These are phyloP conservation scores for Neosilurus hyrtlii DNA, from an alignment of 2,797 vertebrate genomes.

Conservation along the genomic window DNA sequence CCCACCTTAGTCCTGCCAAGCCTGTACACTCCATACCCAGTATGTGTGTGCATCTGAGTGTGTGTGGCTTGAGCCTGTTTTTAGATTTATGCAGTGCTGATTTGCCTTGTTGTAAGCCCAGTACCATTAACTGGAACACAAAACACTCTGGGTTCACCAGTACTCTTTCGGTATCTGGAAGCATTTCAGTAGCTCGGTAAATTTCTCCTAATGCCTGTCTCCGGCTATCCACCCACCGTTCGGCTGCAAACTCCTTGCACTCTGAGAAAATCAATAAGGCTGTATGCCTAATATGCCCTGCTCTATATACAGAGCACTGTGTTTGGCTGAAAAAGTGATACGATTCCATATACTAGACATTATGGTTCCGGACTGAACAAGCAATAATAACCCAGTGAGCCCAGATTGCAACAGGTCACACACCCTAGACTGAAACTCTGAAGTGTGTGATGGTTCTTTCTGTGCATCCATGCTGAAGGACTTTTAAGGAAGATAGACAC, in stretches of 20 bases:
- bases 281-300: neutral
- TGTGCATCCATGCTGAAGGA: neutral
- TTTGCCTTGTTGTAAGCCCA: slow-evolving; percentile 1
- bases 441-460: neutral
- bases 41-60: neutral
- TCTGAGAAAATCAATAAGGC: slow-evolving; percentile 13
- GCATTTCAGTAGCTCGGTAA: neutral
- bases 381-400: neutral
- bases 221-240: neutral
- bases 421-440: neutral
- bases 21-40: neutral
- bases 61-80: neutral
- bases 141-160: slow-evolving; percentile 17
- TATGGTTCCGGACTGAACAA: neutral
- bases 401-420: neutral
- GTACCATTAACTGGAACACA: neutral
- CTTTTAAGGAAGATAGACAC: neutral
- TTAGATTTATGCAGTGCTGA: slow-evolving; percentile 19
- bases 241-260: neutral
- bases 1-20: slow-evolving; percentile 18
- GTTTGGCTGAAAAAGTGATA: neutral
- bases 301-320: neutral
- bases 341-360: neutral
- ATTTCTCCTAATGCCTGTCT: slow-evolving; percentile 12
- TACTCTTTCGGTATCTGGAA: neutral